Evolutionary conservation across 2,888 invertebrate genomes (phyloP).

Genomic region (Pandemis cinnamomeana): DNA sequence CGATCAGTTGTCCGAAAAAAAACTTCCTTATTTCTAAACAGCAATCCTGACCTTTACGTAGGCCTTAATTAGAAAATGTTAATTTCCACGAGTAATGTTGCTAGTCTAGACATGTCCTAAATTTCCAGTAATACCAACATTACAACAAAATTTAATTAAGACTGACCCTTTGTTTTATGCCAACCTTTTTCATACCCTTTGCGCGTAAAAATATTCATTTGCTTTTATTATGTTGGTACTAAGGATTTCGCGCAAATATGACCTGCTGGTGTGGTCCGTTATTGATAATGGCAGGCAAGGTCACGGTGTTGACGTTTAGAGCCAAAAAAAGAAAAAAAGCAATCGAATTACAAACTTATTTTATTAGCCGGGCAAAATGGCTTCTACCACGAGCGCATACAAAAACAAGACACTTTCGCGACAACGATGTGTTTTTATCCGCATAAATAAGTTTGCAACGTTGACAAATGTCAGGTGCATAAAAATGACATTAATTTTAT

Average conservation of each 20-base stretch:
- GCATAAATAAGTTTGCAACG: constrained; percentile 2
- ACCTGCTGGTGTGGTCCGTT: constrained; percentile 9
- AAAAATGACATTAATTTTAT: constrained; percentile 26
- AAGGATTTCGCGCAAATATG: constrained; percentile 27
- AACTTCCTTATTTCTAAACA: neutral
- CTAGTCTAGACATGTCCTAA: constrained; percentile 20
- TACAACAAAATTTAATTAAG: constrained; percentile 30
- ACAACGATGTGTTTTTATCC: neutral
- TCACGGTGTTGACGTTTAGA: constrained; percentile 9
- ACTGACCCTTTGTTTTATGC: constrained; percentile 21
- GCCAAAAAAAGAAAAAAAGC: constrained; percentile 6
- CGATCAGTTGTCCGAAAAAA: neutral
- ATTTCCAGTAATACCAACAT: constrained; percentile 29
- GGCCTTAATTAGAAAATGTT: neutral
- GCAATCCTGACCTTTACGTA: neutral
- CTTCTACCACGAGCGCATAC: neutral
- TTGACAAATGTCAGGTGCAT: constrained; percentile 11
- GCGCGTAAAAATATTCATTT: constrained; percentile 19
- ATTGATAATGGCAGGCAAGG: constrained; percentile 23
- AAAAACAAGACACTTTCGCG: neutral
- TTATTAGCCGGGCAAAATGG: neutral
- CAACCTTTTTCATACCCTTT: neutral
- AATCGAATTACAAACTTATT: constrained; percentile 1
- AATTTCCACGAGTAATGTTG: constrained; percentile 11
- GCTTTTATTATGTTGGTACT: constrained; percentile 29